A percentile compares a stretch with the other conserved stretches of the same genome.
Conservation (phyloP, 2,797 vertebrate species). For the Hyperoplus immaculatus region DNA sequence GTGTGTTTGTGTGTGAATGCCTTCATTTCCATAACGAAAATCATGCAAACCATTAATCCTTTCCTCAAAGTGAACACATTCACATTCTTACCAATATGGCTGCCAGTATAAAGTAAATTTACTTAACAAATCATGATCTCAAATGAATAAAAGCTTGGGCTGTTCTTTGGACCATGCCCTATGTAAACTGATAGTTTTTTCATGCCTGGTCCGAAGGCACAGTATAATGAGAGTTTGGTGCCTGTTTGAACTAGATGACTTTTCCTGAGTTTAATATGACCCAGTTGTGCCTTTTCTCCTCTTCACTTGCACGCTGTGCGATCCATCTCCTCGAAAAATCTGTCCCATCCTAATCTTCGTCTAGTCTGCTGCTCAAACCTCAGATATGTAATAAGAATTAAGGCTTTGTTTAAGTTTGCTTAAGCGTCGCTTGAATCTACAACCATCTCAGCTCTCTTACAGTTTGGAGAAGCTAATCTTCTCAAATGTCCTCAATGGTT, state of each 20-base stretch:
- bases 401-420: constrained; percentile 72
- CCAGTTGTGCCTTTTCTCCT: constrained; percentile 29
- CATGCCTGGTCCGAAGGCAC: constrained; percentile 20
- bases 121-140: constrained; percentile 39
- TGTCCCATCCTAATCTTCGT: constrained; percentile 63
- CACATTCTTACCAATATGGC: not conserved
- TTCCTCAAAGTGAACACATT: constrained; percentile 19
- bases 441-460: constrained; percentile 46
- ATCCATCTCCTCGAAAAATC: constrained; percentile 65
- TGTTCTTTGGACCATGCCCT: constrained; percentile 23
- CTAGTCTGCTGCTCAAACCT: constrained; percentile 47
- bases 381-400: constrained; percentile 61
- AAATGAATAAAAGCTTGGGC: constrained; percentile 6
- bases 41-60: constrained; percentile 8
- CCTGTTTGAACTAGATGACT: constrained; percentile 29
- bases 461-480: constrained; percentile 54
- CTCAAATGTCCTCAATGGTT: constrained; percentile 37
- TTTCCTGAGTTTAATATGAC: constrained; percentile 45
- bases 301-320: constrained; percentile 15
- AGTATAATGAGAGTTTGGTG: constrained; percentile 22
- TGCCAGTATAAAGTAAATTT: constrained; percentile 29
- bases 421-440: constrained; percentile 53
- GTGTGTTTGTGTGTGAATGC: not conserved
- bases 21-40: constrained; percentile 42
- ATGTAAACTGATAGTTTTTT: constrained; percentile 17